Evolutionary conservation across 2,797 vertebrate species (phyloP).

Genomic region (Helostoma temminkii): DNA sequence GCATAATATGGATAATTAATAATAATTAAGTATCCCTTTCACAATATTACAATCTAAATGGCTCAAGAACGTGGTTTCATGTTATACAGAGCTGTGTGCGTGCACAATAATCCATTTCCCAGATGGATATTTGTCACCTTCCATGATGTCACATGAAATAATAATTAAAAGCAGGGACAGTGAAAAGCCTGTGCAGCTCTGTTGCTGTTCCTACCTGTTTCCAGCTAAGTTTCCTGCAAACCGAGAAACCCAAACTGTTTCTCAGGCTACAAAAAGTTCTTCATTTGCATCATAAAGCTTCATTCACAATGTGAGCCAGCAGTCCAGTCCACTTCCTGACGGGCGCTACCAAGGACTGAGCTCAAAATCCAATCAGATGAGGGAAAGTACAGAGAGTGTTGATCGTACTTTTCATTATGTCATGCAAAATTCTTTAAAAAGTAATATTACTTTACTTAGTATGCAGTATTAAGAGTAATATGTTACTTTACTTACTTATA

Average conservation of each 20-base stretch:
- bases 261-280: constrained; percentile 47
- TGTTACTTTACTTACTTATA: too few species aligned
- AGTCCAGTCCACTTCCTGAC: constrained; percentile 38
- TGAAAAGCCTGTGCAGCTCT: constrained; percentile 33
- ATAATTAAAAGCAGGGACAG: constrained; percentile 49
- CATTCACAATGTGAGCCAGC: constrained; percentile 23
- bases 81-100: not conserved
- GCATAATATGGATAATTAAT: constrained; percentile 38
- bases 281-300: constrained; percentile 58
- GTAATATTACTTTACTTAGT: too few species aligned
- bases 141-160: constrained; percentile 53
- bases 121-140: constrained; percentile 47
- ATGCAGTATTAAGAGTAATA: too few species aligned
- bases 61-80: constrained; percentile 8
- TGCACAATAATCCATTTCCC: constrained; percentile 41
- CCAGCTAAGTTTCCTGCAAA: constrained; percentile 28
- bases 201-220: constrained; percentile 27
- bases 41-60: constrained; percentile 22
- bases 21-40: constrained; percentile 29
- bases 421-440: too few species aligned
- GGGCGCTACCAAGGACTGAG: constrained; percentile 23
- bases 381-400: constrained; percentile 52
- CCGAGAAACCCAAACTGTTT: constrained; percentile 35
- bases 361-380: constrained; percentile 55
- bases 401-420: constrained; percentile 43